These are phyloP conservation scores for Caenorhabditis virilis DNA, from an alignment of 2,888 invertebrate genomes.

Conservation along the genomic window DNA sequence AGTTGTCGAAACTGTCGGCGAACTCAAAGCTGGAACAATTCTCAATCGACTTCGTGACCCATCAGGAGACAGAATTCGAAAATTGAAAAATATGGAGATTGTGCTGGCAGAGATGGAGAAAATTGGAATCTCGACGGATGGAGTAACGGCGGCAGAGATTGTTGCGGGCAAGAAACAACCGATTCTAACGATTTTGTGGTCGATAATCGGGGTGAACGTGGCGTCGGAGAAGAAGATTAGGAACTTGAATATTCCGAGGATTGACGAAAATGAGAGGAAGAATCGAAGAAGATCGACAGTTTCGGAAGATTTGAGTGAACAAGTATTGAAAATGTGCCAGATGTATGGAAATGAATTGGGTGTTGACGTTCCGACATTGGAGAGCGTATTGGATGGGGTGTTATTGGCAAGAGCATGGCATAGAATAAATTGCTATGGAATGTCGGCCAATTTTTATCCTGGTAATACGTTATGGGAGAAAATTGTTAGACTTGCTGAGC, in stretches of 20 bases:
- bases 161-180: constrained; percentile 39
- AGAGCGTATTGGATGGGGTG: constrained; percentile 9
- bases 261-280: constrained; percentile 8
- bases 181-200: constrained; percentile 37
- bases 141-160: constrained; percentile 20
- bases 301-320: constrained; percentile 3
- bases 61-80: constrained; percentile 45
- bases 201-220: constrained; percentile 38
- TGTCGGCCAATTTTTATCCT: constrained; percentile 1
- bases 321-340: constrained; percentile 11
- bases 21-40: constrained; percentile 10
- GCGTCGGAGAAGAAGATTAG: no score
- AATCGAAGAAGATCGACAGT: not conserved
- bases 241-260: not conserved
- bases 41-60: constrained; percentile 35
- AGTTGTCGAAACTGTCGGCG: constrained; percentile 26
- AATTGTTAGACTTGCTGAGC: constrained; percentile 14
- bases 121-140: constrained; percentile 14
- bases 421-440: not conserved
- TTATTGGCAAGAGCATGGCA: constrained; percentile 16
- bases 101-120: constrained; percentile 23
- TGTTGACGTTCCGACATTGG: constrained; percentile 19
- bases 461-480: constrained; percentile 20
- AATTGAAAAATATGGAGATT: constrained; percentile 41
- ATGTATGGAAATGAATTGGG: constrained; percentile 8